Evolutionary conservation across 2,888 invertebrate species (phyloP).

Genomic region (Campaea margaritaria): DNA sequence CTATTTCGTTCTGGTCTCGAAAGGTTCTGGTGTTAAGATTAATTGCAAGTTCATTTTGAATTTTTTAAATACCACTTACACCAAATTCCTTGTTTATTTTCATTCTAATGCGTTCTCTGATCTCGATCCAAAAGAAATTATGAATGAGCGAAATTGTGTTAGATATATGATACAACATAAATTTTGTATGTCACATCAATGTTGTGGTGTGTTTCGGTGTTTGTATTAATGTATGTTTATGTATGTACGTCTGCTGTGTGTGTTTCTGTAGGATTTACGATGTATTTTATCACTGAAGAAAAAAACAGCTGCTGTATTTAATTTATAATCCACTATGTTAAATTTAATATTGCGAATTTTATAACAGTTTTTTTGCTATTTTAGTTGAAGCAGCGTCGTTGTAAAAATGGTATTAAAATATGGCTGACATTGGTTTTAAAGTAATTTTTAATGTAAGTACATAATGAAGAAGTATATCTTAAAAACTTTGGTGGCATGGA

Average conservation of each 20-base stretch:
- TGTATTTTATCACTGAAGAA: constrained; percentile 44
- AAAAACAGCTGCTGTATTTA: constrained; percentile 34
- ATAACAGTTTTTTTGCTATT: background rate
- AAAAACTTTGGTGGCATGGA: no score
- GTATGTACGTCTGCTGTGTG: constrained; percentile 37
- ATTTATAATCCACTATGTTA: constrained; percentile 29
- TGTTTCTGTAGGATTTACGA: constrained; percentile 46
- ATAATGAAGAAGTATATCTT: no score
- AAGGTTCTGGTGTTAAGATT: constrained; percentile 1
- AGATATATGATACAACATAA: constrained; percentile 43
- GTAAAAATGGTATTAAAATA: background rate
- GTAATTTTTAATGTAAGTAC: no score
- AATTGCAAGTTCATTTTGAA: background rate
- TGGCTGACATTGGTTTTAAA: no score
- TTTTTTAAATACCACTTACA: constrained; percentile 11
- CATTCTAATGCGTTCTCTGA: constrained; percentile 41
- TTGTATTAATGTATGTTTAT: constrained; percentile 43
- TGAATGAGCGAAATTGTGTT: constrained; percentile 35
- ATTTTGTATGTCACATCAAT: constrained; percentile 42
- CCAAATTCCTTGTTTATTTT: constrained; percentile 24
- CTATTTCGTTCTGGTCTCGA: background rate
- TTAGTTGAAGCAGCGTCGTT: background rate
- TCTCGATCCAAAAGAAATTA: constrained; percentile 45
- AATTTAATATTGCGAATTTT: background rate
- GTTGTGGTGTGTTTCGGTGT: constrained; percentile 42